Evolutionary conservation across 2,797 vertebrate genomes (phyloP), one percentile per base, ranked within the genome.

Genomic region (Sebastes kiyomatsui): DNA sequence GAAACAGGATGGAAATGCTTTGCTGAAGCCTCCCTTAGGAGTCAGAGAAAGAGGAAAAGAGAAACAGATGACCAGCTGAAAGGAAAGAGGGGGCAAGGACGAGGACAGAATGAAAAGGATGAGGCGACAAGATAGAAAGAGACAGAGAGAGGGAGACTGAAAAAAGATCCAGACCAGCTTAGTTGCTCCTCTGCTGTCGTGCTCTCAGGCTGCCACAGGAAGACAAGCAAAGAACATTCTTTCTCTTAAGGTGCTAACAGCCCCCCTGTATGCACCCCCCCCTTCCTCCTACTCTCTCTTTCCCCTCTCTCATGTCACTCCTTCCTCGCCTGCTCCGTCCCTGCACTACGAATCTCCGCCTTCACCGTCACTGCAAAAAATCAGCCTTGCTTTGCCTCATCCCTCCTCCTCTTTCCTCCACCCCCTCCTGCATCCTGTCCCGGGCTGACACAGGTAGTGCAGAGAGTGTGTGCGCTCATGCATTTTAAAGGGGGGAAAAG

Each of bases 151-250:
- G 10, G 61, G 62, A 30, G 35, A 12, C 23, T 27, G 33, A 20
- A 46, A 28, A 82, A 59, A 60, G 66, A 66, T 52, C 67, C 81
- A 74, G 74, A 87, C 61, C 85, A 46, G 85, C 75, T 79, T 7
- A n/a, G 67, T 61, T 49, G 30, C 78, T 87, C 69, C 70, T 20
- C 73, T 59, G 79, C 65, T 77, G 83, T 82, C 52, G 81, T 90
- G 80, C 83, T 75, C 79, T 88, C 71, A 28, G 59, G 80, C 93
- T 91, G 92, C 92, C 83, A 81, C 82, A 91, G 82, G 84, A 92
- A 94, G 93, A 93, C 90, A 92, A 89, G 87, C 86, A 92, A 80
- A 90, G 82, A 92, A 91, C 91, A 93, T 93, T 95, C 92, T 92
- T 90, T 91, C 90, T 93, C 84, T 82, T 85, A 86, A 95, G 90